Evolutionary conservation across 2,888 invertebrate genomes (phyloP).

Genomic region (Drosophila fungiperda): DNA sequence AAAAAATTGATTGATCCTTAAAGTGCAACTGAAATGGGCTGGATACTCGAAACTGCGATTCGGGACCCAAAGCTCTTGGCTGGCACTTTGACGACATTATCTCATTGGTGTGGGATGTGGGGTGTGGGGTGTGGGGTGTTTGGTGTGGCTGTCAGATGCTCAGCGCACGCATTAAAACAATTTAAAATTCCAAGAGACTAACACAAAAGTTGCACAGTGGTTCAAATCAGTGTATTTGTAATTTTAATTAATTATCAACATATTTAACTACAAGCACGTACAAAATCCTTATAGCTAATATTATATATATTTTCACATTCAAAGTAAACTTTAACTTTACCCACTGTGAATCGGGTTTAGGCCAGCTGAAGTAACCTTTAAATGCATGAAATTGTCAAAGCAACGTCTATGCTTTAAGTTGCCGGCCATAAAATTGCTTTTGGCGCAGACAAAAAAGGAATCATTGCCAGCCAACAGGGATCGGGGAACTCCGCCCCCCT

Average conservation of each 20-base stretch:
- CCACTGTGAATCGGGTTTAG: slow-evolving; percentile 17
- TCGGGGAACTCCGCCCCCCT: slow-evolving; percentile 30
- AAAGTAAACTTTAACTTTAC: background rate
- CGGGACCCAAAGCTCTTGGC: slow-evolving; percentile 17
- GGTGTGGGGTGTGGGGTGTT: no score
- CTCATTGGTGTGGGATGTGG: slow-evolving; percentile 34
- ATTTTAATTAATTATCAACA: background rate
- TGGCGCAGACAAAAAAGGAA: slow-evolving; percentile 68
- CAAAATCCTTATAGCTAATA: background rate
- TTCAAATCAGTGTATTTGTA: background rate
- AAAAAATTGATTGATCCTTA: slow-evolving; percentile 79
- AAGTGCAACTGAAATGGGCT: slow-evolving; percentile 46
- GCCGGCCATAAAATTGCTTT: slow-evolving; percentile 71
- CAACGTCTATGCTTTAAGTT: slow-evolving; percentile 65
- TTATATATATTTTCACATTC: background rate
- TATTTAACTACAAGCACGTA: background rate
- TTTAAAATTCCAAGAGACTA: slow-evolving; percentile 72
- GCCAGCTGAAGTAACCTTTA: slow-evolving; percentile 61
- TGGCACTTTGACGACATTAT: slow-evolving; percentile 71
- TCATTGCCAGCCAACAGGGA: slow-evolving; percentile 18
- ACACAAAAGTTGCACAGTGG: slow-evolving; percentile 30
- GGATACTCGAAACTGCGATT: background rate
- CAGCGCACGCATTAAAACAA: slow-evolving; percentile 71
- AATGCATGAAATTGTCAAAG: slow-evolving; percentile 78
- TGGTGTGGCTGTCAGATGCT: slow-evolving; percentile 49